Evolutionary conservation across 2,113 vertebrate genomes (phyloP), one percentile per base, ranked within the genome.

Genomic region (Phylloscopus trochiloides): DNA sequence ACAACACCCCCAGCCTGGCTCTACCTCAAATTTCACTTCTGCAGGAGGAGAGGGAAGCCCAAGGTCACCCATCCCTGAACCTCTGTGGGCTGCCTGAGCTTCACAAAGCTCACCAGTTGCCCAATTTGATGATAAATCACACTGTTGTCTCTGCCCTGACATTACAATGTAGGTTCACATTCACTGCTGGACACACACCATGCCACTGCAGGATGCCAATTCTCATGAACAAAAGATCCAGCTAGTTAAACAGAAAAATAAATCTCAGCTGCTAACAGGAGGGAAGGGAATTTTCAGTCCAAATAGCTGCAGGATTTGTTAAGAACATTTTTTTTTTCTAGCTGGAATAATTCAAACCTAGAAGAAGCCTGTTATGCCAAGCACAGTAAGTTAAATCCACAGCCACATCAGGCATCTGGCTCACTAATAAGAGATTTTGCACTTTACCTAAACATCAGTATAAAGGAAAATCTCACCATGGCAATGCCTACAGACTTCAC

Each of bases 241-340:
- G 63, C 62, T 72, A 92, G 88, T 93, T 86, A 94, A 93, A 86
- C 55, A 90, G 82, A 82, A 96, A 86, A 96, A 86, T 83, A 95
- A 94, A 93, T 83, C 85, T 83, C 85, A 88, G 87, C 40, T 88
- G 71, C 88, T 93, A 90, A 94, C 68, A 85, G 71, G 26, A 93
- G 29, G 50, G 45, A 92, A 82, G 67, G 76, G 34, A 82, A 58
- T 58, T 92, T 94, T 82, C 77, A 88, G 66, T 48, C 84, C 85
- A 62, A 93, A 78, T 40, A 91, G 62, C 62, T 58, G 62, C 15
- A 73, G 45, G n/a, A 54, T 57, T 81, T 92, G 57, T 82, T 72
- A 71, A 43, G 63, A 24, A 6, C 36, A 21, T 50, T 55, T 72
- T 51, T 65, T 62, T 62, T 81, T 86, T 10, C 25, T 63, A 76